Conservation (phyloP, 2,113 vertebrate genomes). For the Oncorhynchus gorbuscha region DNA sequence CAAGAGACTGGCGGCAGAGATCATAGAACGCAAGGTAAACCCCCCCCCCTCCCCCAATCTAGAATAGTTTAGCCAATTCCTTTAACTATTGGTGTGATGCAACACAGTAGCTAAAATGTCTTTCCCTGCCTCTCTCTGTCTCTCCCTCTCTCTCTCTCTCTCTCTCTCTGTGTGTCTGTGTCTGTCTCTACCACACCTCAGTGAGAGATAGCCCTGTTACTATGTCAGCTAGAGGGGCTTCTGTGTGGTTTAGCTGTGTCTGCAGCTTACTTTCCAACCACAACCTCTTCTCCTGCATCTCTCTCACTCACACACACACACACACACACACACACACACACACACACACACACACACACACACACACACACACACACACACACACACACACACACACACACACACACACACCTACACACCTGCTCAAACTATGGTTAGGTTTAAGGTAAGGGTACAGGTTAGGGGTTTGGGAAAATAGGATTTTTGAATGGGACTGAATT, state of each 20-base stretch:
- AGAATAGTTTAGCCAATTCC: neutral
- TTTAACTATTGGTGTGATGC: no score
- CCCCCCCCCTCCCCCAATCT: no score
- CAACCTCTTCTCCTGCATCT: constrained; percentile 21
- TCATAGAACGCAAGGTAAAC: constrained; percentile 71
- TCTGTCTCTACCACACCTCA: neutral
- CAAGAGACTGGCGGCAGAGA: constrained; percentile 62
- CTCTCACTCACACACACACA: constrained; percentile 7
- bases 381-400: no score
- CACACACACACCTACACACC: no score
- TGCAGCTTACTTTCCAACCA: constrained; percentile 69
- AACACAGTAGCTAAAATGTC: neutral
- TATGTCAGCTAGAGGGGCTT: neutral
- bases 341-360: no score
- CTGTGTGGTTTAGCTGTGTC: constrained; percentile 49
- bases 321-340: no score
- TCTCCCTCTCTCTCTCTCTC: neutral
- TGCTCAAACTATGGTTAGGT: neutral
- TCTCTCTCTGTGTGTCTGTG: neutral
- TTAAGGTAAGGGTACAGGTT: no score
- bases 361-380: no score
- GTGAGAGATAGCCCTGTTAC: neutral
- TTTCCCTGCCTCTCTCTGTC: neutral
- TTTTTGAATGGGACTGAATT: no score
- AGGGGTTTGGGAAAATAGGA: no score